These are phyloP conservation scores for Limnephilus marmoratus DNA, from an alignment of 2,888 invertebrate species.

Conservation along the genomic window DNA sequence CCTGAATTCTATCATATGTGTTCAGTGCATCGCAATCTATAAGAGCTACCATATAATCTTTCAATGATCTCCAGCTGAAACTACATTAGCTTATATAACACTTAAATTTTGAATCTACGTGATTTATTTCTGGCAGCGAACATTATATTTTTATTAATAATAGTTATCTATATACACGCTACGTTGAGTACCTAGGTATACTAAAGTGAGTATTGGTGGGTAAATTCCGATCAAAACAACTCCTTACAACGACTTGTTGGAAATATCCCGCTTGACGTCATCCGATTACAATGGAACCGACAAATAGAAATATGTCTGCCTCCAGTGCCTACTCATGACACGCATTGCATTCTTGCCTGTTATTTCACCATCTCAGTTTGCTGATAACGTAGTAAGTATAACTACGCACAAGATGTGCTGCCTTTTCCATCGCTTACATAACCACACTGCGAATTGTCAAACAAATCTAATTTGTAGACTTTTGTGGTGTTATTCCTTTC, in stretches of 20 bases:
- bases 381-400: background rate
- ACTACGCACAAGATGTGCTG: background rate
- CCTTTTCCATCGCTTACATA: background rate
- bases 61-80: background rate
- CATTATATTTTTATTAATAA: no score
- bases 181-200: no score
- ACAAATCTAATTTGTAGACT: background rate
- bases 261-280: background rate
- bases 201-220: background rate
- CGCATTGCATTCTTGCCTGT: background rate
- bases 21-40: background rate
- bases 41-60: no score
- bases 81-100: background rate
- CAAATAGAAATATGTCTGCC: background rate
- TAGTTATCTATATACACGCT: no score
- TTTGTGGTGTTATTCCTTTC: background rate
- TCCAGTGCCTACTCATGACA: background rate
- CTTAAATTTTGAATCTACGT: no score
- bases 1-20: no score
- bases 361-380: background rate
- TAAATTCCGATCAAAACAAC: background rate
- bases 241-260: background rate
- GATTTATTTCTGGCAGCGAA: no score
- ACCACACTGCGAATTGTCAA: background rate
- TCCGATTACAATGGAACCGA: background rate